Evolutionary conservation across 2,888 invertebrate species (phyloP).

Genomic region (Nomada ferruginata): DNA sequence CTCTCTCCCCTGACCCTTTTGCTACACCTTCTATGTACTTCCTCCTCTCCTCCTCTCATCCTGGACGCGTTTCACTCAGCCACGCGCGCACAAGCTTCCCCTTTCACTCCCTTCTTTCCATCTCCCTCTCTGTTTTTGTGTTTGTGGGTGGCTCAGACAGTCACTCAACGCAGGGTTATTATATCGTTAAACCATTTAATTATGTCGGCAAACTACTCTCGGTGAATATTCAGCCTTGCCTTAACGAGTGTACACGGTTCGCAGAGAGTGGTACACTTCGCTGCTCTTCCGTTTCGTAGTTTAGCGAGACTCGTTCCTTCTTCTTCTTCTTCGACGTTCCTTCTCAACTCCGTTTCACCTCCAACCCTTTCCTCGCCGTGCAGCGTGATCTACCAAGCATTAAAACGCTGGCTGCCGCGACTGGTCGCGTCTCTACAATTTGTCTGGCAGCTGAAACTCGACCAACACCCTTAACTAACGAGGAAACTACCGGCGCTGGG

Average conservation of each 20-base stretch:
- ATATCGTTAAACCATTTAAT: conserved; percentile 84
- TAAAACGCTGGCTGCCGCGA: conserved; percentile 69
- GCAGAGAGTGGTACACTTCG: conserved; percentile 20
- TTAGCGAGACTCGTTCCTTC: conserved; percentile 79
- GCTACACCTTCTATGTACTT: not conserved
- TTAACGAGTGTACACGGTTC: conserved; percentile 77
- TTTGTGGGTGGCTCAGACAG: conserved; percentile 72
- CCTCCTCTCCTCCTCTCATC: not conserved
- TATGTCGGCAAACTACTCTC: conserved; percentile 83
- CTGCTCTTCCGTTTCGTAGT: conserved; percentile 34
- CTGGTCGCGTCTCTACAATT: conserved; percentile 73
- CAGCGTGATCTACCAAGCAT: conserved; percentile 68
- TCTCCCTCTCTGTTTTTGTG: conserved; percentile 61
- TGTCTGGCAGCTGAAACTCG: conserved; percentile 72
- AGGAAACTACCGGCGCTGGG: conserved; percentile 59
- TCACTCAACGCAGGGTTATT: conserved; percentile 81
- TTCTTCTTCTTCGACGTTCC: conserved; percentile 17
- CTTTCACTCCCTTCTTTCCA: not conserved
- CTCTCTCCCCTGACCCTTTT: conserved; percentile 1
- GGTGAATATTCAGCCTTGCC: conserved; percentile 78
- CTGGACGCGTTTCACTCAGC: conserved; percentile 2
- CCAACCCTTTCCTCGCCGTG: not conserved
- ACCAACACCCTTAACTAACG: conserved; percentile 63
- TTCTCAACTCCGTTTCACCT: conserved; percentile 80
- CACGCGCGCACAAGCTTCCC: conserved; percentile 8